Evolutionary conservation across 2,113 vertebrate genomes (phyloP).

Genomic region (Gallinago undulata): DNA sequence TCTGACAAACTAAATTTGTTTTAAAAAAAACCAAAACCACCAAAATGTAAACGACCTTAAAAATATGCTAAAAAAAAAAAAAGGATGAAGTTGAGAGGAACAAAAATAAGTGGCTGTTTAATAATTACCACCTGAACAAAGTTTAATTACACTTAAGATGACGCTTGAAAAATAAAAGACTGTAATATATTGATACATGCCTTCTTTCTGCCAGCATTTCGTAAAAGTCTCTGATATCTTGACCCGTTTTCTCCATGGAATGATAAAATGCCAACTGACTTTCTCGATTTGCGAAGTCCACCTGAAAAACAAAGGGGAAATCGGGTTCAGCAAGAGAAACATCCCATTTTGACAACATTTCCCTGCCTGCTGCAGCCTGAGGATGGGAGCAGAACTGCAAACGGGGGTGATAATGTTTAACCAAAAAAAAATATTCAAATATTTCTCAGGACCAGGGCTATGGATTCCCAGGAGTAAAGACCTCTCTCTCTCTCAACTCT

Average conservation of each 20-base stretch:
- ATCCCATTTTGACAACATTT: not conserved
- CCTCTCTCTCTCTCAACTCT: not conserved
- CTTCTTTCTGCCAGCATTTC: constrained; percentile 94
- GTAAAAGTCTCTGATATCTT: constrained; percentile 97
- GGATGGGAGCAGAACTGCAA: not conserved
- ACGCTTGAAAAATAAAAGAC: not conserved
- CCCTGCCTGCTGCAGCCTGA: not conserved
- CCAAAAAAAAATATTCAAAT: not conserved
- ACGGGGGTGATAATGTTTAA: not conserved
- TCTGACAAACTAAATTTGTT: not conserved
- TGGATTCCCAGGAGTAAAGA: not conserved
- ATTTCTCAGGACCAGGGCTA: not conserved
- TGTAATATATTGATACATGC: constrained; percentile 59
- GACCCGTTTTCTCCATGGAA: constrained; percentile 97
- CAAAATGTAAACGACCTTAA: not conserved
- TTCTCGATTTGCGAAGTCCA: constrained; percentile 99
- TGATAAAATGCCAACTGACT: constrained; percentile 98
- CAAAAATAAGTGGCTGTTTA: not conserved
- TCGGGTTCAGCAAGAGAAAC: not conserved
- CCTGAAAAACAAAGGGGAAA: constrained; percentile 70
- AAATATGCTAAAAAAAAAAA: not conserved
- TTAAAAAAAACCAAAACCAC: not conserved
- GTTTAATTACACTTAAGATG: not conserved
- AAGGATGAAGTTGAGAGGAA: not conserved
- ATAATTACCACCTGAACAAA: not conserved